These are phyloP conservation scores for Ctenomys sociabilis DNA, from an alignment of 2,113 vertebrate genomes.

Conservation along the genomic window DNA sequence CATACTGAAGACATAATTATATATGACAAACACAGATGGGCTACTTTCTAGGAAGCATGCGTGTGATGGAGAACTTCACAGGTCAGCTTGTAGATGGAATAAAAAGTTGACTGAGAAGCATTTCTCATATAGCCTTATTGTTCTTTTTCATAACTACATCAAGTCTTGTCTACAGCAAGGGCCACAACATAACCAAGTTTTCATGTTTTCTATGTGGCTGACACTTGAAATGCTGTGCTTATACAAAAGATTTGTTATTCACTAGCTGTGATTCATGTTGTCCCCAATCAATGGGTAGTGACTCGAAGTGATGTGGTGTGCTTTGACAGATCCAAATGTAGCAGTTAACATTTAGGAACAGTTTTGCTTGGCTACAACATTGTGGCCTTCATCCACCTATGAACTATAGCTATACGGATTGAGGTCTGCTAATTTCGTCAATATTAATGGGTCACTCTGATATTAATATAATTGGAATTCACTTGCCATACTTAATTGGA, in stretches of 20 bases:
- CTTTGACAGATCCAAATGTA: constrained; percentile 66
- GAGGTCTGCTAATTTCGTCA: constrained; percentile 78
- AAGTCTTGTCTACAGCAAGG: constrained; percentile 48
- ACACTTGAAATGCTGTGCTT: constrained; percentile 71
- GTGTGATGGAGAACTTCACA: constrained; percentile 2
- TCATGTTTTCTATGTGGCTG: constrained; percentile 63
- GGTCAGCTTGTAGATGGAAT: background rate
- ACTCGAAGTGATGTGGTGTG: constrained; percentile 61
- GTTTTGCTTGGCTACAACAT: constrained; percentile 65
- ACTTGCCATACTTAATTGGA: constrained; percentile 86
- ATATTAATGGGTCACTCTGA: constrained; percentile 84
- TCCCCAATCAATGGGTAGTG: constrained; percentile 71
- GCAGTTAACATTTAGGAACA: constrained; percentile 75
- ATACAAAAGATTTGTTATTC: constrained; percentile 65
- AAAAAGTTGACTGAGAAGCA: background rate
- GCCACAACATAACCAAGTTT: constrained; percentile 53
- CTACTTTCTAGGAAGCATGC: constrained; percentile 38
- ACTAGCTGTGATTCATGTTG: constrained; percentile 71
- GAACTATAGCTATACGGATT: constrained; percentile 71
- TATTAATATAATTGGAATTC: constrained; percentile 84
- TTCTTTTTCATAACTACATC: constrained; percentile 51
- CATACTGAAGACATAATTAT: constrained; percentile 37
- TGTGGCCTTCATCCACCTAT: constrained; percentile 69
- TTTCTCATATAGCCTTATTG: background rate
- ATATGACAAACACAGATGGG: background rate